Evolutionary conservation across 2,113 vertebrate genomes (phyloP), one percentile per base, ranked within the genome.

Genomic region (Rattus rattus): DNA sequence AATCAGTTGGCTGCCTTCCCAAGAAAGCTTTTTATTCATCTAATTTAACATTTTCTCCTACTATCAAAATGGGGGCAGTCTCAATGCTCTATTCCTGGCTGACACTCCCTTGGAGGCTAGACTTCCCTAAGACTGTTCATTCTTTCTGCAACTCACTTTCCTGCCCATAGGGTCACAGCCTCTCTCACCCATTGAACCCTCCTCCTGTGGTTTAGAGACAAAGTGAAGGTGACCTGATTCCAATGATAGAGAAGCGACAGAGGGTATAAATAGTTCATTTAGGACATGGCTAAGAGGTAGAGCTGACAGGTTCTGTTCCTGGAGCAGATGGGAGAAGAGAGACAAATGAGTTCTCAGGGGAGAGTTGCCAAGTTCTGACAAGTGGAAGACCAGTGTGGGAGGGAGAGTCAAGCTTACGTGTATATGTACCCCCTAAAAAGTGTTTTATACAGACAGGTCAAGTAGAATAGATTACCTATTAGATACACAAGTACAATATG

Each of bases 21-120:
- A 59, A 67, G 65, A 54, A 20, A 63, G 17, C 22, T 87, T 88
- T 90, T 3, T 65, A 56, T 63, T 65, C 67, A 73, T 88, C 5
- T 95, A 94, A 88, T 65, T 95, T 84, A 89, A 30, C 0, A 1
- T 92, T 98, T 97, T 94, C 12, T 96, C 93, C 91, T 92, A 17
- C 92, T 72, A 1, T 67, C 10, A n/a, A 39, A 22, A 39, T 49
- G 43, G 89, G 22, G 54, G 1, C 33, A 76, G 61, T 94, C 81
- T 91, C 75, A 47, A 24, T 88, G 24, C 20, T 94, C 61, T 43
- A 73, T 33, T 93, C 17, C 59, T 89, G 61, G 76, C 81, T 92
- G 63, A 94, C 79, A 67, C 26, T 77, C 5, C 73, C 84, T 89
- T 16, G n/a, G 61, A 72, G 28, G 92, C 86, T 20, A 0, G 0